Evolutionary conservation across 2,113 vertebrate genomes (phyloP).

Genomic region (Albula glossodonta): DNA sequence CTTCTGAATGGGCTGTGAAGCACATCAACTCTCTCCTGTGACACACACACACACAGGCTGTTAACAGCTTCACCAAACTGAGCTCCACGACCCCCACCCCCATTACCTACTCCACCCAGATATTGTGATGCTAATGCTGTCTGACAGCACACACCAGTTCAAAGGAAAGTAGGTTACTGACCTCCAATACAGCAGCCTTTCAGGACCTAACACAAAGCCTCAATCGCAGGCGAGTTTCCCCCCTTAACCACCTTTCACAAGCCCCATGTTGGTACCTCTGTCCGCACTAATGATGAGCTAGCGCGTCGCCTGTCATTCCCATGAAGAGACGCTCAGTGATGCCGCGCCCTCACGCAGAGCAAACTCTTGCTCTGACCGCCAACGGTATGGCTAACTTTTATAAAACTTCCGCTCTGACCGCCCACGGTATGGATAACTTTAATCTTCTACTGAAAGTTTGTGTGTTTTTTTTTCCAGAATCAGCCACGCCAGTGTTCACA

Average conservation of each 20-base stretch:
- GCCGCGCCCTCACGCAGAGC: not conserved
- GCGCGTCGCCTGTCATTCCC: not conserved
- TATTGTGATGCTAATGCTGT: slow-evolving; percentile 29
- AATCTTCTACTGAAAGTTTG: not conserved
- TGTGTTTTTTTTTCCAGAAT: not conserved
- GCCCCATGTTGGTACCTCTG: not conserved
- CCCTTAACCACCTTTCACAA: not conserved
- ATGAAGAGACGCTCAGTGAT: not conserved
- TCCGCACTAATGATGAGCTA: not conserved
- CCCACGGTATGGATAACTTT: slow-evolving; percentile 1
- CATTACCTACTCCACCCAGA: not conserved
- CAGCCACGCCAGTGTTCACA: not conserved
- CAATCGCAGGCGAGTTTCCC: not conserved
- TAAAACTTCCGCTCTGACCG: not conserved
- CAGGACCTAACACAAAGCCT: not conserved
- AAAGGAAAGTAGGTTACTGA: slow-evolving; percentile 41
- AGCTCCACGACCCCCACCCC: not conserved
- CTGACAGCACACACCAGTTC: slow-evolving; percentile 36
- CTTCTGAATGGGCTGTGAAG: not conserved
- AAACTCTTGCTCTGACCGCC: not conserved
- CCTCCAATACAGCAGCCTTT: slow-evolving; percentile 4
- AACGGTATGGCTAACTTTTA: not conserved
- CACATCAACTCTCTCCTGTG: not conserved
- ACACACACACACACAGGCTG: too few species aligned
- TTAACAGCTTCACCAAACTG: not conserved